Conservation (phyloP, 2,888 invertebrate genomes). For the Hypomecis punctinalis region DNA sequence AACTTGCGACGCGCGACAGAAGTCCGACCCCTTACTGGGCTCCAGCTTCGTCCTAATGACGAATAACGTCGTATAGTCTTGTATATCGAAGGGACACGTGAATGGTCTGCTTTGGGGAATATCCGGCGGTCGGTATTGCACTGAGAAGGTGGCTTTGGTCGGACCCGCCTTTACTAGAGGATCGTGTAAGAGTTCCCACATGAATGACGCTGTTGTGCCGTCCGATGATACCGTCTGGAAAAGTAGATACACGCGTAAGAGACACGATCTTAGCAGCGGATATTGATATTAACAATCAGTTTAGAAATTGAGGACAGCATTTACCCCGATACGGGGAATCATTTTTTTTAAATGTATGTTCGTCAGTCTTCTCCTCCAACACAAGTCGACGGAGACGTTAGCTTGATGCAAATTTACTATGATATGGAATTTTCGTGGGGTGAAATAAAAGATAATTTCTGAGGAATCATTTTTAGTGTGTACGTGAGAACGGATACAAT, state of each 20-base stretch:
- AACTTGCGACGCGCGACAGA: slow-evolving; percentile 95
- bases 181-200: slow-evolving; percentile 92
- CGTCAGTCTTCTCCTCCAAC: too few relatives aligned
- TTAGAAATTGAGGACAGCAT: too few relatives aligned
- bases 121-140: slow-evolving; percentile 62
- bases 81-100: slow-evolving; percentile 91
- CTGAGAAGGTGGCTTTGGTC: slow-evolving; percentile 75
- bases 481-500: too few relatives aligned
- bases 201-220: slow-evolving; percentile 90
- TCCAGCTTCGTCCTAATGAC: slow-evolving; percentile 91
- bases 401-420: too few relatives aligned
- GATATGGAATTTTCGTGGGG: too few relatives aligned
- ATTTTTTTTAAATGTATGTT: too few relatives aligned
- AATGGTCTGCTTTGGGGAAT: slow-evolving; percentile 57
- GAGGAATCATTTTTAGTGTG: too few relatives aligned
- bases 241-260: background rate
- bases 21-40: slow-evolving; percentile 91
- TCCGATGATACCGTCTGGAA: slow-evolving; percentile 87
- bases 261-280: too few relatives aligned
- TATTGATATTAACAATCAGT: too few relatives aligned
- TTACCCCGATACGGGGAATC: too few relatives aligned
- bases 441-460: too few relatives aligned
- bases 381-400: too few relatives aligned
- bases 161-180: slow-evolving; percentile 85
- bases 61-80: slow-evolving; percentile 94